Conservation (phyloP, 2,113 vertebrate genomes). For the Tupaia tana region DNA sequence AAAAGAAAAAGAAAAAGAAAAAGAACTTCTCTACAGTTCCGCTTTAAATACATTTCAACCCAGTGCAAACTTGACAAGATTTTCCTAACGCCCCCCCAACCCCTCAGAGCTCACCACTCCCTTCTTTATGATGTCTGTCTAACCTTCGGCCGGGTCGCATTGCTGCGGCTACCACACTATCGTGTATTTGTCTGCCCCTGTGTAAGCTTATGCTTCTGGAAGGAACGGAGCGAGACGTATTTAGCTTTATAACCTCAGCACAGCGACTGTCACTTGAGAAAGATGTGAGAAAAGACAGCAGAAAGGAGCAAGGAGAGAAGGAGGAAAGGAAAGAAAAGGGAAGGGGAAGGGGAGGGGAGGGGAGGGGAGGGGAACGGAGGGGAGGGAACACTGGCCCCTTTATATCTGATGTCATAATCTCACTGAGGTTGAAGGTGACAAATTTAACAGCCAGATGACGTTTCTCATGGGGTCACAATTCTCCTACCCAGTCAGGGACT, state of each 20-base stretch:
- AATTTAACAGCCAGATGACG: not conserved
- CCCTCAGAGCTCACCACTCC: not conserved
- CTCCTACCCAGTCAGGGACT: not conserved
- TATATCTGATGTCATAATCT: conserved; percentile 69
- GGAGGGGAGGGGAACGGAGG: not conserved
- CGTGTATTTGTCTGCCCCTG: not conserved
- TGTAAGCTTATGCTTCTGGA: not conserved
- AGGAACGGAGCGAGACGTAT: not conserved
- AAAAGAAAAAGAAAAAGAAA: not conserved
- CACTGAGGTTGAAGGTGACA: not conserved
- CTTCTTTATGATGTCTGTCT: not conserved
- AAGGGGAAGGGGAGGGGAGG: not conserved
- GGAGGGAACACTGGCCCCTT: conserved; percentile 14
- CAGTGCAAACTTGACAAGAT: not conserved
- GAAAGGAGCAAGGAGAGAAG: too few species aligned
- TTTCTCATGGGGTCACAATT: conserved; percentile 31
- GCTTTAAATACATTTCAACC: conserved; percentile 33
- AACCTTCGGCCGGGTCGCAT: not conserved
- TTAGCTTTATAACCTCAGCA: conserved; percentile 2
- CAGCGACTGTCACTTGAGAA: not conserved
- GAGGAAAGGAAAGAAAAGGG: not conserved
- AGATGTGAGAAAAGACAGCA: not conserved
- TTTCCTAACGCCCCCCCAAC: not conserved
- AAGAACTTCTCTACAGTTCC: not conserved
- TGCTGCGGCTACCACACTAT: not conserved